These are phyloP conservation scores for Suncus etruscus DNA, from an alignment of 2,113 vertebrate genomes.

Conservation along the genomic window DNA sequence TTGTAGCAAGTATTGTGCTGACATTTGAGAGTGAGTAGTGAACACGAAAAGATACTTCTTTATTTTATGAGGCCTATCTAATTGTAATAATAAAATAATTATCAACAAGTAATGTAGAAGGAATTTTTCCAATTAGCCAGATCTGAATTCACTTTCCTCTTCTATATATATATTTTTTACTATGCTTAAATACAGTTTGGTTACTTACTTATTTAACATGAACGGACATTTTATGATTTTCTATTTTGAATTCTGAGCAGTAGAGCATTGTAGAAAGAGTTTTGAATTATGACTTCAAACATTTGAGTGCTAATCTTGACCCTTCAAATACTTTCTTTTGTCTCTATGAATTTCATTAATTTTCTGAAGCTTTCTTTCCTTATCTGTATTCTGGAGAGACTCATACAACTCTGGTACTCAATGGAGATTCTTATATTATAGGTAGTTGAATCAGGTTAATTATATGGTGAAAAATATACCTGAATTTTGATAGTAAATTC, in stretches of 20 bases:
- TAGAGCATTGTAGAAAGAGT: background rate
- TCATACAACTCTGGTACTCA: background rate
- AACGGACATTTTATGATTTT: background rate
- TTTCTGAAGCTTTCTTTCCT: background rate
- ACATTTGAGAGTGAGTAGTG: background rate
- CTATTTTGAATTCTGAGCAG: background rate
- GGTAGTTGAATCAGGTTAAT: background rate
- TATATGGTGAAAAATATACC: background rate
- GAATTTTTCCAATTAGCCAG: background rate
- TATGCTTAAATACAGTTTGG: constrained; percentile 6
- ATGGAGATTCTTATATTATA: background rate
- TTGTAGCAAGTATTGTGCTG: background rate
- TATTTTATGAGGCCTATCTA: background rate
- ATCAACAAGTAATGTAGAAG: background rate
- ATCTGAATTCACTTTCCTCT: constrained; percentile 17
- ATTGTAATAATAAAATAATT: background rate
- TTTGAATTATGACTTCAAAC: background rate
- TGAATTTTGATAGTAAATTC: background rate
- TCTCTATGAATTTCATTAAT: background rate
- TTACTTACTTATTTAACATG: constrained; percentile 35
- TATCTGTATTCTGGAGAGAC: background rate
- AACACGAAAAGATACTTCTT: background rate
- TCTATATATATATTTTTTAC: background rate
- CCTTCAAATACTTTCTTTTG: background rate
- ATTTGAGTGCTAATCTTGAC: background rate